These are phyloP conservation scores for Petrocephalus sullivani DNA, from an alignment of 2,797 vertebrate genomes.

Conservation along the genomic window DNA sequence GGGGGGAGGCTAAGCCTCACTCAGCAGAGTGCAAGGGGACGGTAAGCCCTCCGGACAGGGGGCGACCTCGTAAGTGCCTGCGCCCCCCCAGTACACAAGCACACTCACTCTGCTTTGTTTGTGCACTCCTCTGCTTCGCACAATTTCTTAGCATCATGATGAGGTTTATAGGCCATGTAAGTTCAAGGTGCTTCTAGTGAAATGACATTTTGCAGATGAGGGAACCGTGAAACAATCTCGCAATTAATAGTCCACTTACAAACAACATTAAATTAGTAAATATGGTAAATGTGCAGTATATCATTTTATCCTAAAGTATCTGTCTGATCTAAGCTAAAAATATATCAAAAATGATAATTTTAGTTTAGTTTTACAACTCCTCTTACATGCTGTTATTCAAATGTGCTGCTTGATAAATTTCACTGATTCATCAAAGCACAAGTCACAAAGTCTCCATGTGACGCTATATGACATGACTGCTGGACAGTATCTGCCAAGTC, in stretches of 20 bases:
- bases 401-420: background rate
- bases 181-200: background rate
- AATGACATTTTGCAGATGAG: background rate
- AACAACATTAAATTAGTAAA: background rate
- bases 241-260: background rate
- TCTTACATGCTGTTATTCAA: background rate
- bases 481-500: background rate
- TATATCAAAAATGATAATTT: background rate
- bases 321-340: background rate
- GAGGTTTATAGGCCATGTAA: background rate
- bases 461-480: background rate
- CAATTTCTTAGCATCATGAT: background rate
- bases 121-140: background rate
- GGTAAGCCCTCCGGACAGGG: background rate
- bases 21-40: background rate
- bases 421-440: background rate
- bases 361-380: background rate
- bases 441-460: background rate
- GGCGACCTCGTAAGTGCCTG: conserved; percentile 9
- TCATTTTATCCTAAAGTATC: background rate
- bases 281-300: background rate
- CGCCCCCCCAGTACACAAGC: background rate
- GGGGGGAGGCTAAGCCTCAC: conserved; percentile 10
- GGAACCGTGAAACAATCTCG: background rate
- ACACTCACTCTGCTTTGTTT: background rate